Base-by-base conservation (phyloP, 2,888 invertebrate species). In the Caenorhabditis macrosperma region DNA sequence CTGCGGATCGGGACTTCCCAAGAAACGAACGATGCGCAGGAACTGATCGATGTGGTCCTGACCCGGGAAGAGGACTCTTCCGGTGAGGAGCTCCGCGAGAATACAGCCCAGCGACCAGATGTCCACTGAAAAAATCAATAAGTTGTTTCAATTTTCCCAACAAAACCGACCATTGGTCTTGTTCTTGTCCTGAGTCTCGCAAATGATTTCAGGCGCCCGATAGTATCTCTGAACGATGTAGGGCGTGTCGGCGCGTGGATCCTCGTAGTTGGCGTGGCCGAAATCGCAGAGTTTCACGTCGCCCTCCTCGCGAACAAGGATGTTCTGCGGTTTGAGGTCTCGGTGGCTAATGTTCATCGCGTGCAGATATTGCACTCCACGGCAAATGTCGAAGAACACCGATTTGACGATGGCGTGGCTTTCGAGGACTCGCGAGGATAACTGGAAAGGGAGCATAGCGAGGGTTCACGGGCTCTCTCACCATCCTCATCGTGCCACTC, bases 31-130 rank as follows among this genome's bases (percentile, higher is more conserved):
- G 60, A 89, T 89, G 35, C 87, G 85, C 20, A 81, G 81, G 85
- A 88, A 89, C 60, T 89, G 89, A 66, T 89, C 89, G 30, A 89
- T 84, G 55, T 88, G 98, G 93, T 99, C 98, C 55, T 96, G 96
- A 66, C 99, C 98, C 26, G 97, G 97, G 93, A 99, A 99, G 79
- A 99, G 93, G 66, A 98, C 98, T 15, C 96, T 95, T 83, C 97
- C 98, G 85, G 97, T 94, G 90, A 99, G 97, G 95, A 99, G 97
- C 92, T 99, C 98, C 35, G 97, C 98, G 96, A 99, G 97, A 91
- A 99, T 99, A 93, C 99, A 99, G 12, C 86, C 86, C 28, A 86
- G 78, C 0, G 83, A 81, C 87, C 87, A 87, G 52, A 87, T 82
- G 74, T 87, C 87, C 9, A 87, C 87, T 86, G 50, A 83, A 78